Conservation (phyloP, 2,797 vertebrate genomes). For the Helostoma temminkii region DNA sequence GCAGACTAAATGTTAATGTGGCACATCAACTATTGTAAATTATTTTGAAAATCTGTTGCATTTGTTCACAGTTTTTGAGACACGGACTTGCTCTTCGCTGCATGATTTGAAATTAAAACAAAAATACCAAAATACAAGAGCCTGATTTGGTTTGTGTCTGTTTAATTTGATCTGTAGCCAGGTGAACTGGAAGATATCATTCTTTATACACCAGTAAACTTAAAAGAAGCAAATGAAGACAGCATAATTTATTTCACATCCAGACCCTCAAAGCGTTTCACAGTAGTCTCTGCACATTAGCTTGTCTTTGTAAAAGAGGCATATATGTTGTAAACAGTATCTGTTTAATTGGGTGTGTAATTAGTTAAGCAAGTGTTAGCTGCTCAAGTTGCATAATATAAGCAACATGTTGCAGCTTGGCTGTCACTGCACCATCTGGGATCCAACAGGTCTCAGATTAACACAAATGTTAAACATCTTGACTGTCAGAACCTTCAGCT, state of each 20-base stretch:
- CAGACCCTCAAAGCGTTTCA: slow-evolving; percentile 6
- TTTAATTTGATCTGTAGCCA: slow-evolving; percentile 8
- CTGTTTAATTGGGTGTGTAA: slow-evolving; percentile 47
- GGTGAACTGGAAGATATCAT: slow-evolving; percentile 14
- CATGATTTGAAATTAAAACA: background rate
- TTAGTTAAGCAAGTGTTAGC: slow-evolving; percentile 35
- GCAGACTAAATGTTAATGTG: slow-evolving; percentile 13
- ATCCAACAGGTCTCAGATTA: slow-evolving; percentile 66
- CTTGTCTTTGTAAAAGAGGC: background rate
- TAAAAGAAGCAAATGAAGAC: slow-evolving; percentile 22
- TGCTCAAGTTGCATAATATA: slow-evolving; percentile 56
- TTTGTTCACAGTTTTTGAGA: background rate
- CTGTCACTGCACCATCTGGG: slow-evolving; percentile 63
- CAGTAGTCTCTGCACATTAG: background rate
- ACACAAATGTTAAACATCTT: slow-evolving; percentile 55
- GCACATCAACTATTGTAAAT: background rate
- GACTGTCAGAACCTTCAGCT: slow-evolving; percentile 22
- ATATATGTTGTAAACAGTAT: slow-evolving; percentile 11
- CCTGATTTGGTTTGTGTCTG: background rate
- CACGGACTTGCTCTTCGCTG: background rate
- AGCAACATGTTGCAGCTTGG: slow-evolving; percentile 51
- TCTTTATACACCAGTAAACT: background rate
- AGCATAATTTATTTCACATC: slow-evolving; percentile 25
- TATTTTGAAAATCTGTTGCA: background rate
- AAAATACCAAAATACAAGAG: background rate